phyloP scores from a whole-genome alignment of 1,140 invertebrate species.

The Sycophaga agraensis region DNA sequence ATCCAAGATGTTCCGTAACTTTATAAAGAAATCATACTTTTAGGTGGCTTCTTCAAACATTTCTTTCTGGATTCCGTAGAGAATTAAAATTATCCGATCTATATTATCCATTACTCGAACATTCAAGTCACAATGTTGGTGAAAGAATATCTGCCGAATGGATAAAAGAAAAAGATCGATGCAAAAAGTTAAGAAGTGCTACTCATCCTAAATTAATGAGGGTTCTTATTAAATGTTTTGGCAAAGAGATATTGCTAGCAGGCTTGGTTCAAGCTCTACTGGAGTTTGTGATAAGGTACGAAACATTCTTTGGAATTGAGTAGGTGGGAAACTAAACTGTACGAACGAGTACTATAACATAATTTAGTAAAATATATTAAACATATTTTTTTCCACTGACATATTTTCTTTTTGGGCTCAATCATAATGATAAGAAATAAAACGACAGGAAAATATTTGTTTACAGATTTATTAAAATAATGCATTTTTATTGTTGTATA shows the following conservation, averaged over 20 bases:
- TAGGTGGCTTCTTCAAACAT: constrained; percentile 63
- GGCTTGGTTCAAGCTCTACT: constrained; percentile 57
- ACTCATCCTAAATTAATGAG: constrained; percentile 50
- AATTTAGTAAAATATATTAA: too few species aligned
- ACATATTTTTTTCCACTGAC: too few species aligned
- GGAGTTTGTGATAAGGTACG: constrained; percentile 59
- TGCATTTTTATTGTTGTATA: too few species aligned
- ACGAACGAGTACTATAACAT: too few species aligned
- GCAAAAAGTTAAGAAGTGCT: constrained; percentile 29
- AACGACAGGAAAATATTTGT: too few species aligned
- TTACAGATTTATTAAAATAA: too few species aligned
- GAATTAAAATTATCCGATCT: constrained; percentile 65
- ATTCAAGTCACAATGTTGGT: constrained; percentile 61
- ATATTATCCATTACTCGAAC: constrained; percentile 63
- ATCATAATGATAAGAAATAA: too few species aligned
- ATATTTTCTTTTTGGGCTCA: too few species aligned
- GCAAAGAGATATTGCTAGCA: constrained; percentile 50
- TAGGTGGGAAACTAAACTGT: background rate
- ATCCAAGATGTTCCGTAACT: too few species aligned
- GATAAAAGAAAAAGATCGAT: constrained; percentile 50
- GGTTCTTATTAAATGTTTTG: constrained; percentile 56
- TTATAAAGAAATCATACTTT: too few species aligned
- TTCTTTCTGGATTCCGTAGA: constrained; percentile 60
- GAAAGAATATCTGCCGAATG: constrained; percentile 61
- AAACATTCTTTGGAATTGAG: background rate